phyloP scores from a whole-genome alignment of 2,113 vertebrate genomes.

The Aegotheles bennettii region DNA sequence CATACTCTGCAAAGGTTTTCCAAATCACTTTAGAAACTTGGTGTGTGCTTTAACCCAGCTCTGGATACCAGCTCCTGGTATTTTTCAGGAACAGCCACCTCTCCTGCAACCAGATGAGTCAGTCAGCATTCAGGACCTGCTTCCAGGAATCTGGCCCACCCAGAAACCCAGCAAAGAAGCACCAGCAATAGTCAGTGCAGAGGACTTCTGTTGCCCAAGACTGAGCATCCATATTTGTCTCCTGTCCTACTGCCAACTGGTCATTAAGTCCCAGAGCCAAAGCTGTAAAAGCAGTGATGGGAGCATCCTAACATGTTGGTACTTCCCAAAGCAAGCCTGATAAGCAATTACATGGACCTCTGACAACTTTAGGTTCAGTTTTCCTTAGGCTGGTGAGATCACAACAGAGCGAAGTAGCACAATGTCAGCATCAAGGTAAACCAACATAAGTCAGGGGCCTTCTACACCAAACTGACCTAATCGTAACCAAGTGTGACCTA shows the following conservation, averaged over 20 bases:
- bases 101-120: background rate
- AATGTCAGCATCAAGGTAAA: background rate
- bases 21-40: background rate
- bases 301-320: background rate
- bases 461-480: background rate
- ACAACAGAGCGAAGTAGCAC: background rate
- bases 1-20: background rate
- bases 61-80: background rate
- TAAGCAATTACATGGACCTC: background rate
- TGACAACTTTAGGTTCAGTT: background rate
- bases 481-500: background rate
- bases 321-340: background rate
- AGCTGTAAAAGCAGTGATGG: background rate
- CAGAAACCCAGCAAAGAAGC: background rate
- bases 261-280: background rate
- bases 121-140: background rate
- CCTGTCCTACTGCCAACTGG: background rate
- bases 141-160: background rate
- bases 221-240: background rate
- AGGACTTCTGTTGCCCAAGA: background rate
- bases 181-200: background rate
- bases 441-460: background rate
- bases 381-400: background rate
- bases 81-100: conserved; percentile 1
- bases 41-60: background rate